Evolutionary conservation across 2,797 vertebrate species (phyloP), one percentile per base, ranked within the genome.

Genomic region (Sebastes baramenuke): DNA sequence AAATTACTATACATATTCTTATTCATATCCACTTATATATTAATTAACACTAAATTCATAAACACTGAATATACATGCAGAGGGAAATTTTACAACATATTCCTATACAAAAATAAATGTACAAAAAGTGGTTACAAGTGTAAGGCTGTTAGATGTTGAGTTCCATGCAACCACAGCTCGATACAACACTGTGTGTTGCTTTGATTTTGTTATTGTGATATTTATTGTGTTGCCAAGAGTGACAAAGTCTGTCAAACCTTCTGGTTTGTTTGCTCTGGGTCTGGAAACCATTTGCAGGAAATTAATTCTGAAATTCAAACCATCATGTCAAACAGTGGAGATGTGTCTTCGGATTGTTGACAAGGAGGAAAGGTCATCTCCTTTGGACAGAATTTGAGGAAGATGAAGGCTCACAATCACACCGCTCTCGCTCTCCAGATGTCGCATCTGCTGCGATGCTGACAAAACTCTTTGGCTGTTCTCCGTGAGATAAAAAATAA

Each of bases 291-390:
- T 52, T 62, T 56, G 8, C 71, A 88, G 84, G 85, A 90, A 92
- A 93, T 93, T 72, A 83, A 88, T 69, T 85, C 55, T 84, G 67
- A 84, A 72, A 77, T 80, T 59, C 49, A 38, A 77, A 72, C 38
- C 77, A 16, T 27, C 6, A 52, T 24, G 13, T 70, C 79, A 92
- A 91, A 89, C 80, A 90, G 3, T 62, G 56, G 27, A 67, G 24
- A 49, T 46, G 20, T 59, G 30, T 67, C 74, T 77, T 52, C 69
- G 24, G 58, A 32, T 59, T 32, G 54, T 77, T 68, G 18, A 42
- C 56, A 7, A 9, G 38, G 55, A 56, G 36, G 36, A 6, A 36
- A 56, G 32, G 12, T 14, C 24, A 34, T 60, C 20, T 61, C 18
- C 6, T 34, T 74, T 34, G 4, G 8, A 12, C 36, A 66, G 6